These are phyloP conservation scores for Gallinago solitaria DNA, from an alignment of 2,797 vertebrate genomes.

Conservation along the genomic window DNA sequence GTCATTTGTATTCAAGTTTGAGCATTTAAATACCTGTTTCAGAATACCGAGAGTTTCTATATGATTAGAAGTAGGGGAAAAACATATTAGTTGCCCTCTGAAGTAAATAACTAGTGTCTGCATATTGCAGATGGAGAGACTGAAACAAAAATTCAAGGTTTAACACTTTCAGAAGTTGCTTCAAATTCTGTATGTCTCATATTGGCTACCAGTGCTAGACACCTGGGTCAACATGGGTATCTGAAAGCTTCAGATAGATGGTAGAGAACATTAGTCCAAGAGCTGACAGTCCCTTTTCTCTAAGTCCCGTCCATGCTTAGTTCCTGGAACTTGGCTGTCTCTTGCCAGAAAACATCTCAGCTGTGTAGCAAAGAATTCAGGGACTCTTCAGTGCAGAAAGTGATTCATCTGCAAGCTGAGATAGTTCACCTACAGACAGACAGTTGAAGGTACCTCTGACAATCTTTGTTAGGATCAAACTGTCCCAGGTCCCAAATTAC, in stretches of 20 bases:
- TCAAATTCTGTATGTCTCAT: background rate
- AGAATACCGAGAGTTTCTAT: background rate
- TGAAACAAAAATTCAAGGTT: background rate
- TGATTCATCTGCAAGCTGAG: background rate
- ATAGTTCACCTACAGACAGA: background rate
- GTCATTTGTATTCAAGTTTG: background rate
- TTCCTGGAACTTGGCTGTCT: background rate
- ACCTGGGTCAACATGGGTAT: rapidly evolving
- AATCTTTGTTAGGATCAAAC: background rate
- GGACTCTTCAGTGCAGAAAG: background rate
- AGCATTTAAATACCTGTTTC: background rate
- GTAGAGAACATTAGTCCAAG: background rate
- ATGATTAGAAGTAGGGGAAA: background rate
- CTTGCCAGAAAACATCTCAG: background rate
- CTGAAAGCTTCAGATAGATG: background rate
- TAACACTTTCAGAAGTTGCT: background rate
- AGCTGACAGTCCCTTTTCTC: background rate
- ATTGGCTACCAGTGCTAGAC: background rate
- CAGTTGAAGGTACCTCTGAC: background rate
- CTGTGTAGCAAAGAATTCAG: background rate
- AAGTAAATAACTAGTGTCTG: background rate
- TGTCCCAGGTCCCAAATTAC: background rate
- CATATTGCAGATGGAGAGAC: background rate
- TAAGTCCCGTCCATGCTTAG: background rate
- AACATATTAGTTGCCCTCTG: background rate